These are phyloP conservation scores for Hyles vespertilio DNA, from an alignment of 1,140 invertebrate genomes.

Conservation along the genomic window DNA sequence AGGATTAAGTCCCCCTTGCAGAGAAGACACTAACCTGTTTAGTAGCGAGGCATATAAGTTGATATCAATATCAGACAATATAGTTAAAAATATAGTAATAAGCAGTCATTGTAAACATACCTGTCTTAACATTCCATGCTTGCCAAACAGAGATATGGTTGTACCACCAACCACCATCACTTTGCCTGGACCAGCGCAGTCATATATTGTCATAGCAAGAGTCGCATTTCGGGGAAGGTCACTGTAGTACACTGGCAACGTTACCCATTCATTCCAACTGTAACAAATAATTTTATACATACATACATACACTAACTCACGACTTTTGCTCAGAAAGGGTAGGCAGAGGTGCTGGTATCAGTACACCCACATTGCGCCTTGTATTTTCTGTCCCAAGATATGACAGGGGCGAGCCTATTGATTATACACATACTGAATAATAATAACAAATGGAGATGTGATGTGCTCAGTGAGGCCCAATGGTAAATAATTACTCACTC, in stretches of 20 bases:
- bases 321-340: no score
- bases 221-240: slow-evolving; percentile 93
- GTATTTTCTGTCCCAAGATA: no score
- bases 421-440: no score
- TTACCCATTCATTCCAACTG: slow-evolving; percentile 99
- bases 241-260: slow-evolving; percentile 92
- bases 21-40: not conserved
- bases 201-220: slow-evolving; percentile 94
- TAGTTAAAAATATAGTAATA: not conserved
- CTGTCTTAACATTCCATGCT: slow-evolving; percentile 92
- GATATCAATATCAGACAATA: not conserved
- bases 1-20: no score
- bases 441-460: no score
- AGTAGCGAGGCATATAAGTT: not conserved
- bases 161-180: slow-evolving; percentile 92
- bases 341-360: no score
- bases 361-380: no score
- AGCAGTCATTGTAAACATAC: slow-evolving; percentile 45
- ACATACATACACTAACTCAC: no score
- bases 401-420: no score
- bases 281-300: slow-evolving; percentile 21
- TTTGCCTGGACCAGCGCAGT: slow-evolving; percentile 91
- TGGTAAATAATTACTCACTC: no score
- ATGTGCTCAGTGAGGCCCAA: no score
- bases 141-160: slow-evolving; percentile 93